A percentile compares a stretch with the other conserved stretches of the same genome.
These are phyloP conservation scores for Phylloscopus whistleri DNA, from an alignment of 2,113 vertebrate genomes.

Conservation along the genomic window DNA sequence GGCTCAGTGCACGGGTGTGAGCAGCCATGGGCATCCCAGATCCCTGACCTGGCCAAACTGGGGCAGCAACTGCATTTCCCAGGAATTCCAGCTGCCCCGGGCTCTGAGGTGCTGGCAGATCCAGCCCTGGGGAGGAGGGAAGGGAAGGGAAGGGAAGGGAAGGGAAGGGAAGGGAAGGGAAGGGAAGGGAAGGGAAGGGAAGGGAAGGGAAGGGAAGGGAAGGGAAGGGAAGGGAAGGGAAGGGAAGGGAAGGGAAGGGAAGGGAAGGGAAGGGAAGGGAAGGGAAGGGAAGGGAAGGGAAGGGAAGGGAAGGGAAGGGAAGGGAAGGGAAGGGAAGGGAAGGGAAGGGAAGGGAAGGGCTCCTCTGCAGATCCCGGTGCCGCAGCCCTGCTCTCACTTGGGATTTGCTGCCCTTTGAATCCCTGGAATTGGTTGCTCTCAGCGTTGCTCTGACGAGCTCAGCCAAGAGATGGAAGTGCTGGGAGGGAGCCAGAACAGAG, in stretches of 20 bases:
- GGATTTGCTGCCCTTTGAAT: slow-evolving; percentile 44
- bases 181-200: not conserved
- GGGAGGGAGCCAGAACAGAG: not conserved
- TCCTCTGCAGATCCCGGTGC: not conserved
- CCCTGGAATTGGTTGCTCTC: not conserved
- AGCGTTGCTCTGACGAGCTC: not conserved
- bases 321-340: not conserved
- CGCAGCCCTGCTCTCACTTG: not conserved
- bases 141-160: too few species aligned
- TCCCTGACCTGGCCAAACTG: rapidly evolving
- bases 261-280: not conserved
- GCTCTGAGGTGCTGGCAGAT: not conserved
- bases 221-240: too few species aligned
- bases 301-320: not conserved
- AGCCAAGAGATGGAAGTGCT: slow-evolving; percentile 16
- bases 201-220: not conserved
- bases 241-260: not conserved
- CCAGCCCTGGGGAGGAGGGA: not conserved
- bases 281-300: too few species aligned
- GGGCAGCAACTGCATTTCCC: not conserved
- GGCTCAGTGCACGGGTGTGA: rapidly evolving
- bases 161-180: not conserved
- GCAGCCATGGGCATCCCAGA: rapidly evolving
- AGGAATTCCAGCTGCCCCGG: not conserved
- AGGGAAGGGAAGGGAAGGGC: not conserved